Base-by-base conservation (phyloP, 2,888 invertebrate genomes). In the Tipula confusa region DNA sequence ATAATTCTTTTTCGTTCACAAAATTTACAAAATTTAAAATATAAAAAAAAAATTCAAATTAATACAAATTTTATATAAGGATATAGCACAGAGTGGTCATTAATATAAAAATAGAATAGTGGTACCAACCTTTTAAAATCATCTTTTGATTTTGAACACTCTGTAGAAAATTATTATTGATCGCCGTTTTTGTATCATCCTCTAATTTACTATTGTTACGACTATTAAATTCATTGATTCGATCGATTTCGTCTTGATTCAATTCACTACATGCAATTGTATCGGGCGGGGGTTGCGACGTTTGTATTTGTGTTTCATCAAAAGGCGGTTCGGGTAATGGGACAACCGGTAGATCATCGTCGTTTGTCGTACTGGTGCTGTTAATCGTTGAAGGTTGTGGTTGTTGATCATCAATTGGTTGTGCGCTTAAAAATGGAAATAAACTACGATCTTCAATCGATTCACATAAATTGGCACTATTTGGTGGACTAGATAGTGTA, bases 401-500 rank as follows among this genome's bases (percentile, higher is more conserved):
- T 15, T 38, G 83, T 36, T 43, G 83, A 9, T 64, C 81, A 31
- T 29, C 18, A 7, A 29, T 3, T 83, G 43, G 38, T 83, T 83
- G 83, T 84, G 84, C 84, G 83, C 36, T 82, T 18, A 84, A 33
- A 28, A 84, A 18, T 48, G 84, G 84, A 82, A 84, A 84, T 79
- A 83, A 36, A 79, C 82, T 83, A 36, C 83, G 48, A 36, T 84
- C 84, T 64, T 84, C 83, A 43, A 81, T 81, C 48, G 64, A 29
- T 79, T 83, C 80, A 43, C 38, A 43, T 85, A 85, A 86, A 86
- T 87, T 88, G 85, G 87, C 91, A 87, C 92, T 92, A 85, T 89
- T 88, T 85, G 95, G 95, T 85, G 96, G 95, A 87, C 96, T 96
- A 86, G 94, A 94, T 88, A 96, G 91, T 83, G 96, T 96, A 88